Evolutionary conservation across 2,888 invertebrate species (phyloP), one percentile per base, ranked within the genome.

Genomic region (Campaea margaritaria): DNA sequence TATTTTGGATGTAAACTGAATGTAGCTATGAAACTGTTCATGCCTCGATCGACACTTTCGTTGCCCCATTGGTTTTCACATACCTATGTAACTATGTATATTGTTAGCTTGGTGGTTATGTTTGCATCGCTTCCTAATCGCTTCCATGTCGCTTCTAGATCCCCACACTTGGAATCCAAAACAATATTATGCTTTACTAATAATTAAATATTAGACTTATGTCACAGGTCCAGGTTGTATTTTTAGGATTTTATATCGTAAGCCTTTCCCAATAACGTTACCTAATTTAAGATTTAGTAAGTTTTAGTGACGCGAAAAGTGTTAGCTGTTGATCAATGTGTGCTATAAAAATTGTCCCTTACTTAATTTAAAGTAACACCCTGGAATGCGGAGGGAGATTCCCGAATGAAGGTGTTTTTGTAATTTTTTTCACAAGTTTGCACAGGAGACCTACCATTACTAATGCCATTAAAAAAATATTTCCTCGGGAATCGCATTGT

Each of bases 191-290:
- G 84, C 84, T 86, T 86, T 83, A 86, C 81, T 82, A 81, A 82
- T 79, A 73, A 82, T 81, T 73, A 21, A 60, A 81, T 82, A 72
- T 80, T 81, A 82, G 83, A 84, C 74, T 74, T 80, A 85, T 81
- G 87, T 87, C 88, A 88, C 89, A 86, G 89, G 89, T 90, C 89
- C 91, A 89, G 89, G 87, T 89, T 90, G 88, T 89, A 88, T 79
- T 82, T 43, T 83, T 86, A 89, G 85, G 80, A 84, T 83, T 21
- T 85, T 87, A 83, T 85, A 78, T 79, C 34, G 36, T 64, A 83
- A 85, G 77, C 79, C 81, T 87, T 80, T 84, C 83, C 86, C 83
- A 79, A 81, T 85, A 82, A 84, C 78, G 85, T 87, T 90, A 89
- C 86, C 87, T 87, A 88, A 80, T 83, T 81, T 89, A 90, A 89